Evolutionary conservation across 2,113 vertebrate species (phyloP).

Genomic region (Psammodynastes pulverulentus): DNA sequence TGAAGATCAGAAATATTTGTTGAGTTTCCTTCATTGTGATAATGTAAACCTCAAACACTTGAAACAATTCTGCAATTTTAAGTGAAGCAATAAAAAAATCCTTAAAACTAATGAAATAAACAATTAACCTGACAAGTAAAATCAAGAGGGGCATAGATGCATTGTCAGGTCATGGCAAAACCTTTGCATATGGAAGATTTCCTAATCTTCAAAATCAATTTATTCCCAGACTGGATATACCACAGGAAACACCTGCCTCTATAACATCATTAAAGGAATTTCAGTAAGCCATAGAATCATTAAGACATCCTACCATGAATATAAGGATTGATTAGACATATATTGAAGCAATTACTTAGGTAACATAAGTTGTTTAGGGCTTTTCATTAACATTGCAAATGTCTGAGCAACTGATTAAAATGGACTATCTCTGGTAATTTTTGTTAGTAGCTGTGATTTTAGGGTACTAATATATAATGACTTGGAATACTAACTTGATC

Average conservation of each 20-base stretch:
- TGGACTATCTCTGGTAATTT: background rate
- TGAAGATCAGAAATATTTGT: background rate
- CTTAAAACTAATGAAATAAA: background rate
- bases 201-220: background rate
- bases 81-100: background rate
- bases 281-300: background rate
- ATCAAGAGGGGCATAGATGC: background rate
- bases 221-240: background rate
- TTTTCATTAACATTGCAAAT: background rate
- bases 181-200: background rate
- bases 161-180: background rate
- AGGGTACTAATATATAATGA: background rate
- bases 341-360: background rate
- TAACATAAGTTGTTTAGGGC: background rate
- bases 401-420: background rate
- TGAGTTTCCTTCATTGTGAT: background rate
- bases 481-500: background rate
- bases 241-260: background rate
- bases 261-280: background rate
- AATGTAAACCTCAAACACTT: background rate
- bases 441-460: background rate
- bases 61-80: background rate
- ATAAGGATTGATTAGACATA: background rate
- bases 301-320: background rate
- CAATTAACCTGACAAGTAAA: background rate